A percentile compares a stretch with the other conserved stretches of the same genome.
Conservation (phyloP, 2,888 invertebrate genomes). For the Andrena praecox region DNA sequence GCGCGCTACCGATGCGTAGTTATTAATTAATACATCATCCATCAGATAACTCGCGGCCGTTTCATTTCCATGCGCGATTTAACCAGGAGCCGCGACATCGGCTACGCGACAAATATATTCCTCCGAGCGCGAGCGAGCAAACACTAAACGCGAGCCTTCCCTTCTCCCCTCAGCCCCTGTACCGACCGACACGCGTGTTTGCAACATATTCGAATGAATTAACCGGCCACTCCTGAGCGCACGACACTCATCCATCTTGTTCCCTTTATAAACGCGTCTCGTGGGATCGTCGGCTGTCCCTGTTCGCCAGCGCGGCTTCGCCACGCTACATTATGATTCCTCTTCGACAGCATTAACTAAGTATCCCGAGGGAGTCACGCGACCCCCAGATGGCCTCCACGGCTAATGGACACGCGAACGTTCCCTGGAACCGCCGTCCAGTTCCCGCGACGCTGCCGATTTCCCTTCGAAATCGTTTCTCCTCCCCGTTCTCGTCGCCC, state of each 20-base stretch:
- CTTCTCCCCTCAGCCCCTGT: background rate
- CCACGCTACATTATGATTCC: slow-evolving; percentile 53
- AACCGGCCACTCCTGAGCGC: slow-evolving; percentile 41
- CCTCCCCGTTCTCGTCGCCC: background rate
- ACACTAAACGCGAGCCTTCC: background rate
- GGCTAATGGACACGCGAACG: slow-evolving; percentile 58
- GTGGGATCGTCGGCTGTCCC: slow-evolving; percentile 41
- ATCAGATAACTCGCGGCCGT: slow-evolving; percentile 3
- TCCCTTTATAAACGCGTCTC: slow-evolving; percentile 51
- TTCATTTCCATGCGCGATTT: slow-evolving; percentile 5
- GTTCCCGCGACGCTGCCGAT: slow-evolving; percentile 22
- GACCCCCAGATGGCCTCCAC: slow-evolving; percentile 59
- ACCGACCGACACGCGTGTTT: background rate
- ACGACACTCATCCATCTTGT: slow-evolving; percentile 45
- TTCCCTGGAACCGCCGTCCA: slow-evolving; percentile 11
- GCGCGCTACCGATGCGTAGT: slow-evolving; percentile 18
- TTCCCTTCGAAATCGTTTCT: background rate
- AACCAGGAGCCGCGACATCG: background rate
- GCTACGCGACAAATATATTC: slow-evolving; percentile 23
- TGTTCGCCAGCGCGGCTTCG: slow-evolving; percentile 10
- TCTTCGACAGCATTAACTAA: slow-evolving; percentile 58
- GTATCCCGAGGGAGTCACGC: slow-evolving; percentile 64
- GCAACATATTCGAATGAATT: slow-evolving; percentile 44
- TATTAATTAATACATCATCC: slow-evolving; percentile 18
- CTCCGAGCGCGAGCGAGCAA: background rate